Evolutionary conservation across 2,888 invertebrate genomes (phyloP), one percentile per base, ranked within the genome.

Genomic region (Mythimna ferrago): DNA sequence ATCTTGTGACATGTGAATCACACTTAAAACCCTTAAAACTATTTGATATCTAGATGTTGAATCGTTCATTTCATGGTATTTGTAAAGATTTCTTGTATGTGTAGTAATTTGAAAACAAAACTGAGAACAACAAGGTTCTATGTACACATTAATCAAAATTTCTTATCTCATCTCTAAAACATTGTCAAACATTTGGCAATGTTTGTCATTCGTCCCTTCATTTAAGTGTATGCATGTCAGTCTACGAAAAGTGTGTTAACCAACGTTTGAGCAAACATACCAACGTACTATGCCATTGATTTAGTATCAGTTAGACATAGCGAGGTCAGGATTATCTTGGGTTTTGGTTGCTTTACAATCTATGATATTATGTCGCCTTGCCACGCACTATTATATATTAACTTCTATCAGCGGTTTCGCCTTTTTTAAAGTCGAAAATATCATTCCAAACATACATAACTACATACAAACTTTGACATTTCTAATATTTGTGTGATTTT

Each of bases 1-100:
- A 92, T 85, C 75, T 82, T 74, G 87, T 77, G 11, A 35, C 76
- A 78, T 84, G 68, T 89, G 83, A 88, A 64, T 83, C 83, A 86
- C 63, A 53, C 66, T 69, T 11, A 76, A 78, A 77, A 73, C 78
- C 66, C 66, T 69, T 11, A 76, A 78, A 77, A 73, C 78, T 69
- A 81, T 54, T 41, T 21, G 63, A 74, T 67, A 66, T n/a, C 41
- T 74, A 35, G 41, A 70, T 72, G 61, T 72, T 57, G 1, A 14
- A 44, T 21, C 26, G 41, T 51, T 57, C 44, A 21, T 26, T 32
- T n/a, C 19, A 6, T 16, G 11, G 38, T n/a, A 9, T 2, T 19
- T 10, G 48, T 44, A n/a, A 26, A 2, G 16, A 73, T 48, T 1
- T 16, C 16, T 62, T 62, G 2, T n/a, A 48, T 38, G 19, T 16